phyloP scores from a whole-genome alignment of 1,140 invertebrate genomes.

The Leptopilina clavipes region DNA sequence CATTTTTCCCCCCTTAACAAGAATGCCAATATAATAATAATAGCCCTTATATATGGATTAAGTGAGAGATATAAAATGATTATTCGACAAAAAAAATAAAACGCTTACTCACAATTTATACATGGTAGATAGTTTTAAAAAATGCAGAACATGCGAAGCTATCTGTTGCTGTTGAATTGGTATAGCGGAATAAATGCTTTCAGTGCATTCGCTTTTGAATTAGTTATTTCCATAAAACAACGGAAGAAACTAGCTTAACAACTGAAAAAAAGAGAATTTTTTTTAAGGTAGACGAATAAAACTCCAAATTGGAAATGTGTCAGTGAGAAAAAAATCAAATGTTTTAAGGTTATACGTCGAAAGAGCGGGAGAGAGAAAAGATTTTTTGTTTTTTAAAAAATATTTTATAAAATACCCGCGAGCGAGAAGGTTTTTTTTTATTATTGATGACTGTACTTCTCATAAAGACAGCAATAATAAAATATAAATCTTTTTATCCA shows the following conservation, averaged over 20 bases:
- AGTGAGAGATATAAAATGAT: neutral
- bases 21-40: neutral
- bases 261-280: too few relatives aligned
- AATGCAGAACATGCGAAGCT: neutral
- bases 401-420: too few relatives aligned
- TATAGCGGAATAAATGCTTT: slow-evolving; percentile 4
- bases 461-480: neutral
- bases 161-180: slow-evolving; percentile 3
- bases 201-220: slow-evolving; percentile 21
- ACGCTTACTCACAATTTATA: slow-evolving; percentile 5
- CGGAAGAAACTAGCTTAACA: neutral
- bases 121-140: neutral
- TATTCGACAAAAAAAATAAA: neutral
- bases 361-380: too few relatives aligned
- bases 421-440: neutral
- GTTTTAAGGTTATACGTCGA: too few relatives aligned
- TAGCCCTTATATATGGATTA: neutral
- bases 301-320: too few relatives aligned
- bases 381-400: too few relatives aligned
- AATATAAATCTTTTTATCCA: neutral
- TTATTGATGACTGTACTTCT: too few relatives aligned
- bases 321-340: too few relatives aligned
- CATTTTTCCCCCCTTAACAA: neutral
- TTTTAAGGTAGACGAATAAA: too few relatives aligned
- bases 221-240: slow-evolving; percentile 18